Evolutionary conservation across 2,797 vertebrate genomes (phyloP).

Genomic region (Peromyscus eremicus): DNA sequence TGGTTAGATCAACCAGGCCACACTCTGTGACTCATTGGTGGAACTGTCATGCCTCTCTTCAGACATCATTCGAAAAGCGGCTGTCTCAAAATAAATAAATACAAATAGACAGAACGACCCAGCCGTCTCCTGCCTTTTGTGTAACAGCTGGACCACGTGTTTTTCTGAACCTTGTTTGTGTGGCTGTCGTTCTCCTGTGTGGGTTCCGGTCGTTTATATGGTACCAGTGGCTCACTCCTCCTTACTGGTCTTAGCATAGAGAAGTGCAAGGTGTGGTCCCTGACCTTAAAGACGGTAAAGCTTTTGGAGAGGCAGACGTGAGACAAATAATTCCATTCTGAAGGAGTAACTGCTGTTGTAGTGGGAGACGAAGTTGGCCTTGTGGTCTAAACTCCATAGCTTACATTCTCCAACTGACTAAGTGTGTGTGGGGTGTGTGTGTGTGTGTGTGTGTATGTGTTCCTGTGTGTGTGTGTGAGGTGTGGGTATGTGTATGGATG

Average conservation of each 20-base stretch:
- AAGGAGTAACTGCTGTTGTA: conserved; percentile 55
- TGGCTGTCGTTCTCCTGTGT: neutral
- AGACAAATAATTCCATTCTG: conserved; percentile 43
- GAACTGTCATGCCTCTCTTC: conserved; percentile 34
- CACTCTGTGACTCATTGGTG: neutral
- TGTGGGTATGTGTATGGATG: neutral
- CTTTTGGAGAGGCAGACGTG: neutral
- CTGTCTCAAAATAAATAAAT: neutral
- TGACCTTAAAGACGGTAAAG: conserved; percentile 4
- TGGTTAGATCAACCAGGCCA: conserved; percentile 35
- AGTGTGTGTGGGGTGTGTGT: too few relatives aligned
- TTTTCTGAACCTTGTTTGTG: conserved; percentile 32
- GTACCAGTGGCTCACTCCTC: conserved; percentile 28
- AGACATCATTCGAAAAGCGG: neutral
- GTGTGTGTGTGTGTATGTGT: neutral
- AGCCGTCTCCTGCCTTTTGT: neutral
- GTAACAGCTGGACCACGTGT: neutral
- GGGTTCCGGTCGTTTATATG: neutral
- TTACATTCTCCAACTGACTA: neutral
- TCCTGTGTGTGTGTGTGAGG: too few relatives aligned
- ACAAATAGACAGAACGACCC: neutral
- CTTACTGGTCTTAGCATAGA: neutral
- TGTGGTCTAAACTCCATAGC: conserved; percentile 10
- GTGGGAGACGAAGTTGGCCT: conserved; percentile 17
- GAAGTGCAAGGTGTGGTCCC: neutral